Conservation (phyloP, 1,140 invertebrate species). For the Aphidius gifuensis region DNA sequence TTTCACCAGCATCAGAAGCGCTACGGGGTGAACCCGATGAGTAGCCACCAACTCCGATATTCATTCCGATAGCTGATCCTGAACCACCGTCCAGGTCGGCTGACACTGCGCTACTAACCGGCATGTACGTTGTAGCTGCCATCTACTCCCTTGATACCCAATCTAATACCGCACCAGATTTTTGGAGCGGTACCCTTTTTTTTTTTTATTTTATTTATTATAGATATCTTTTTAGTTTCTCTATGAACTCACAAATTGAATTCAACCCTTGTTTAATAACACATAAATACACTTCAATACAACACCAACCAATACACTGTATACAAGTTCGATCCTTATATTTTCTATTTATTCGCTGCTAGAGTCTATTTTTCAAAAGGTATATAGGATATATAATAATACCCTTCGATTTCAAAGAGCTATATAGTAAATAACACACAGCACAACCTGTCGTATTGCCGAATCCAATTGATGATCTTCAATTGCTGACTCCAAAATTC, state of each 20-base stretch:
- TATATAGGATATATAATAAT: too few species aligned
- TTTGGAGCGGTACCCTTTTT: neutral
- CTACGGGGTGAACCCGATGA: constrained; percentile 74
- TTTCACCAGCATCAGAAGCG: constrained; percentile 78
- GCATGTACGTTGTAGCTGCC: constrained; percentile 84
- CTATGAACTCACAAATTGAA: too few species aligned
- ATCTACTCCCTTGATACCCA: constrained; percentile 55
- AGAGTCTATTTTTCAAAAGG: too few species aligned
- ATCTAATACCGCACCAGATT: constrained; percentile 8
- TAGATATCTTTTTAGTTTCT: too few species aligned
- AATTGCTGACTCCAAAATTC: neutral
- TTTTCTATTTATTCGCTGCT: too few species aligned
- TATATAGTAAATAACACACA: neutral
- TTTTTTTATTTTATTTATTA: neutral
- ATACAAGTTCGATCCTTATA: too few species aligned
- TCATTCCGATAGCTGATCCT: constrained; percentile 71
- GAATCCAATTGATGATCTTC: constrained; percentile 20
- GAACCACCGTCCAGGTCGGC: constrained; percentile 71
- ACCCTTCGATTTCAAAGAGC: neutral
- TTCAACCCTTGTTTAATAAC: too few species aligned
- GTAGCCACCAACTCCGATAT: constrained; percentile 65
- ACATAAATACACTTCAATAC: too few species aligned
- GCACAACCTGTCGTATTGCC: constrained; percentile 6
- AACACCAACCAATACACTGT: too few species aligned
- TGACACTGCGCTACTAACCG: constrained; percentile 68